Evolutionary conservation across 2,797 vertebrate genomes (phyloP).

Genomic region (Pachyuromys duprasi): DNA sequence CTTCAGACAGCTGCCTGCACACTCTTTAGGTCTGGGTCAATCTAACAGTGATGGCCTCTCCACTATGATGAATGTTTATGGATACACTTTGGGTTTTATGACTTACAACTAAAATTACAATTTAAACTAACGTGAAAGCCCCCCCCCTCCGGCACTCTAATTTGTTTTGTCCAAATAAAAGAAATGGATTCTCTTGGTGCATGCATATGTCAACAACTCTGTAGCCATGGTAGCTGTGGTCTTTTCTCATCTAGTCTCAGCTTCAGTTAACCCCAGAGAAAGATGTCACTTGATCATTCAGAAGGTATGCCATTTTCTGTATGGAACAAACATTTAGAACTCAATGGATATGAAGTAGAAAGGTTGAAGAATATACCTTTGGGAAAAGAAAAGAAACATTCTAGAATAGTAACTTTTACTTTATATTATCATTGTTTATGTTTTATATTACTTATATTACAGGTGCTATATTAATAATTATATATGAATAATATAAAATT

Average conservation of each 20-base stretch:
- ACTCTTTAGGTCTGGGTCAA: not conserved
- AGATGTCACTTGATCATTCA: not conserved
- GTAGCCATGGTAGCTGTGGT: not conserved
- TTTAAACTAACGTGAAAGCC: not conserved
- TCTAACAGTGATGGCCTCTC: not conserved
- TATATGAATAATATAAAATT: not conserved
- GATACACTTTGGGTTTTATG: not conserved
- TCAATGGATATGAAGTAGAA: not conserved
- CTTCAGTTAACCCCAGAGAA: not conserved
- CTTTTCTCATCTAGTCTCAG: not conserved
- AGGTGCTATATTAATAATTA: no score
- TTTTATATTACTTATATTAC: not conserved
- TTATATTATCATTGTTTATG: not conserved
- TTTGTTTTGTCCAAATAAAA: not conserved
- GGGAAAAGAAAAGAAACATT: not conserved
- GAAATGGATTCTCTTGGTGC: not conserved
- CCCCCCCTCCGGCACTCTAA: not conserved
- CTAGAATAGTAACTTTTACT: not conserved
- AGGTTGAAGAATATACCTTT: not conserved
- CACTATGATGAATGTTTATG: not conserved
- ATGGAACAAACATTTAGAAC: not conserved
- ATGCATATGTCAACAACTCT: not conserved
- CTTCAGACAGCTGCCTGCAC: not conserved
- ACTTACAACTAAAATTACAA: not conserved
- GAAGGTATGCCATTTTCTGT: not conserved